Base-by-base conservation (phyloP, 2,888 invertebrate genomes). In the Doris montereyensis region DNA sequence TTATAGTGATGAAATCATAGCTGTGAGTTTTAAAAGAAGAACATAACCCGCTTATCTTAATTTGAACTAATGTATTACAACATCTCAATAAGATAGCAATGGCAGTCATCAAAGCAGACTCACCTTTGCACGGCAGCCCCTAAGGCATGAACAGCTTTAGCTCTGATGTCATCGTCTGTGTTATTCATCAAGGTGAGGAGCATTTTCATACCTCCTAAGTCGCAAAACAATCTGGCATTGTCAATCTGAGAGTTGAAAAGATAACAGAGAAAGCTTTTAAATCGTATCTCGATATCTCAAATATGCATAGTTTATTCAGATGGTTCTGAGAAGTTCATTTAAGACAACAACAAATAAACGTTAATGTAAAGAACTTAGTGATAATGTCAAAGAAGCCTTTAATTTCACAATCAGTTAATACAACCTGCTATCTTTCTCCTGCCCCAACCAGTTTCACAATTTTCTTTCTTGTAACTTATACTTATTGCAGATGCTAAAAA, bases 161-260 rank as follows among this genome's bases (percentile, higher is more conserved):
- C 91, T 83, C 94, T 93, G n/a, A 95, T 87, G 35, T 92, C 81
- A 0, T 79, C 91, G 28, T 91, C 90, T 0, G 94, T 94, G 28
- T 93, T 92, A 88, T 96, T 95, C 26, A 96, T 91, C 85, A 94
- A 93, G 4, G 94, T 94, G 26, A 94, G 92, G 74, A 96, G 91
- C n/a, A 89, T 32, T 2, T 86, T 84, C 79, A 92, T 82, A 1
- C 92, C 92, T 83, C 94, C 94, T 85, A 94, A 91, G 81, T 94
- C 93, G 41, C 94, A 93, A 88, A 96, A 95, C 85, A 94, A 92
- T 79, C 94, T 91, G 0, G 95, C 95, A 92, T 95, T 95, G 89
- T 96, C 96, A 85, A 94, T 94, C 91, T 91, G 85, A 26, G 83
- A 84, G 67, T n/a, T n/a, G n/a, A n/a, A n/a, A n/a, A n/a, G n/a